Evolutionary conservation across 1,140 invertebrate species (phyloP).

Genomic region (Hyles vespertilio): DNA sequence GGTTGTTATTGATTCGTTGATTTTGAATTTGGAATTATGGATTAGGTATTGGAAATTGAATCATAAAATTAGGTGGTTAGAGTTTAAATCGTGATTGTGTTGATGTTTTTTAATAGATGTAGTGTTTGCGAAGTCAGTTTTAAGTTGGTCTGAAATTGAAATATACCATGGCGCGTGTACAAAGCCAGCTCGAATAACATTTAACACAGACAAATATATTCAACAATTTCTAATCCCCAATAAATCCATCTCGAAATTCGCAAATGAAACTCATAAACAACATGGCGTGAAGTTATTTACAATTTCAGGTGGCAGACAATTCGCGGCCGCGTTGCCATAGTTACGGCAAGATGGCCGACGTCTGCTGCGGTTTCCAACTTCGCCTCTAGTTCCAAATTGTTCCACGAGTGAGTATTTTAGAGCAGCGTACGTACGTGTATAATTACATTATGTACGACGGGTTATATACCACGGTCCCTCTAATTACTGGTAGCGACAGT

Average conservation of each 20-base stretch:
- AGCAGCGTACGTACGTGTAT: conserved; percentile 62
- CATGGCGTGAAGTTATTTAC: conserved; percentile 58
- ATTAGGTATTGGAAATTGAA: too few relatives aligned
- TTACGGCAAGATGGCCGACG: conserved; percentile 68
- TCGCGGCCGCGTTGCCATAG: conserved; percentile 62
- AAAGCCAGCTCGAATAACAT: too few relatives aligned
- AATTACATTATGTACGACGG: conserved; percentile 69
- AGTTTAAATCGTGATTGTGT: too few relatives aligned
- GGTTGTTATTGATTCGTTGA: too few relatives aligned
- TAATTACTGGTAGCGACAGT: conserved; percentile 65
- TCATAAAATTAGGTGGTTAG: too few relatives aligned
- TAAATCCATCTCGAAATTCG: not conserved
- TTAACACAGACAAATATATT: too few relatives aligned
- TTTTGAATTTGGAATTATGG: too few relatives aligned
- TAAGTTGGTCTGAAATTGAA: too few relatives aligned
- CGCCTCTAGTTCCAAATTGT: conserved; percentile 72
- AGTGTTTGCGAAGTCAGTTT: too few relatives aligned
- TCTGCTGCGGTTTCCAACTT: conserved; percentile 67
- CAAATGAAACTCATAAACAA: conserved; percentile 42
- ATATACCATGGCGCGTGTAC: too few relatives aligned
- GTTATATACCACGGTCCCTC: conserved; percentile 60
- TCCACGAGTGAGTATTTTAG: conserved; percentile 64
- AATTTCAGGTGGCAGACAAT: conserved; percentile 69
- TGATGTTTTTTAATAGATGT: too few relatives aligned
- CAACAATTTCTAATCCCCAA: not conserved